Base-by-base conservation (phyloP, 1,140 invertebrate species). In the Eriocheir sinensis region DNA sequence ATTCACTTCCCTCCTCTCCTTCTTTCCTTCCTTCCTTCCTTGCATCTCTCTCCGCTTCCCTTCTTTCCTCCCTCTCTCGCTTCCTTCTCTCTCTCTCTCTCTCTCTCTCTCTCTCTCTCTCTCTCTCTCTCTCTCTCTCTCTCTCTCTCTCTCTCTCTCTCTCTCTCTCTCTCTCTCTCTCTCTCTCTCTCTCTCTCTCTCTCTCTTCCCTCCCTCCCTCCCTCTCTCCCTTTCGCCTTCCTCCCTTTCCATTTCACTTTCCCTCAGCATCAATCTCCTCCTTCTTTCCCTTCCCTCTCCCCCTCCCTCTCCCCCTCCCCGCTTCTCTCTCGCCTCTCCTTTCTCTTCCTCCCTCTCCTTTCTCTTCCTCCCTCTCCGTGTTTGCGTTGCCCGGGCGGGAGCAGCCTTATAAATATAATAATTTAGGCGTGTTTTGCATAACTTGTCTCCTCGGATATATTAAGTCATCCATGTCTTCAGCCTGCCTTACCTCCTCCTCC, bases 131-230 rank as follows among this genome's bases (percentile, higher is more conserved):
- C 60, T 72, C 60, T 72, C 60, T 72, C 60, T 72, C 60, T 72
- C 60, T 72, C 60, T 72, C 60, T 72, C 60, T 72, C 60, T 72
- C 60, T 72, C 44, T 48, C 4, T 48, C 15, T 15, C 15, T 48
- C 60, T 72, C 60, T 72, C 60, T 72, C 60, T 72, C 60, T 72
- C 60, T 72, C 60, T 72, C 60, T 72, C 60, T 48, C 15, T 53
- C 60, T 72, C 60, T 72, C 60, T 72, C 60, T n/a, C 60, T 60
- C 53, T n/a, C n/a, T n/a, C n/a, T n/a, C n/a, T n/a, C n/a, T n/a
- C n/a, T n/a, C n/a, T n/a, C n/a, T n/a, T n/a, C 27, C 53, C 27
- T 21, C 27, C 53, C n/a, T n/a, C 2, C 9, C 8, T 21, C 12
- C n/a, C 3, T 21, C 60, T 12, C 4, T 72, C n/a, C 4, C 15